These are phyloP conservation scores for Galerucella calmariensis DNA, from an alignment of 2,888 invertebrate species.

Conservation along the genomic window DNA sequence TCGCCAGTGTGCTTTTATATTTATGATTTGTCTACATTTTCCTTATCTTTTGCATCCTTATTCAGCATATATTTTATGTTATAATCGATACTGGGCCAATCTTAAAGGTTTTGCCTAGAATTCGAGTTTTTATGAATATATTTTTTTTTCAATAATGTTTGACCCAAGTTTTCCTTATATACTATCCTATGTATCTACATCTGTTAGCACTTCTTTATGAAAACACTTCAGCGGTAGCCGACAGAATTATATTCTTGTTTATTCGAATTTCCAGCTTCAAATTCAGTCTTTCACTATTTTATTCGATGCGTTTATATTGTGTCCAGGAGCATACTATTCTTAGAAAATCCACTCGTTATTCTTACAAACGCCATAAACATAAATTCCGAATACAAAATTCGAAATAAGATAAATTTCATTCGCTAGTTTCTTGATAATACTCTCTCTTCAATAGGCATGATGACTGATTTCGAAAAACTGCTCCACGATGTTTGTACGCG, in stretches of 20 bases:
- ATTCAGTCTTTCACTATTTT: neutral
- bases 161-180: slow-evolving; percentile 27
- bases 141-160: slow-evolving; percentile 33
- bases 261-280: neutral
- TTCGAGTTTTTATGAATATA: slow-evolving; percentile 36
- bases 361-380: neutral
- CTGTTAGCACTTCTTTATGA: slow-evolving; percentile 21
- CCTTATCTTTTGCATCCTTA: slow-evolving; percentile 5
- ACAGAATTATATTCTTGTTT: neutral
- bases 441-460: neutral
- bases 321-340: too few species aligned
- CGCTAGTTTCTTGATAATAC: neutral
- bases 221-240: neutral
- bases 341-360: too few species aligned
- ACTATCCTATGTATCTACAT: slow-evolving; percentile 20
- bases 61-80: slow-evolving; percentile 38
- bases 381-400: neutral
- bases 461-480: too few species aligned
- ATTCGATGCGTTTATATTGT: neutral
- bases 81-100: slow-evolving; percentile 36
- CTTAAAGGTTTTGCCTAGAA: slow-evolving; percentile 34
- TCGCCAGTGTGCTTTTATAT: neutral
- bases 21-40: neutral
- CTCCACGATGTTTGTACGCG: too few species aligned
- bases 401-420: neutral